These are phyloP conservation scores for Callocephalon fimbriatum DNA, from an alignment of 2,113 vertebrate genomes.

Conservation along the genomic window DNA sequence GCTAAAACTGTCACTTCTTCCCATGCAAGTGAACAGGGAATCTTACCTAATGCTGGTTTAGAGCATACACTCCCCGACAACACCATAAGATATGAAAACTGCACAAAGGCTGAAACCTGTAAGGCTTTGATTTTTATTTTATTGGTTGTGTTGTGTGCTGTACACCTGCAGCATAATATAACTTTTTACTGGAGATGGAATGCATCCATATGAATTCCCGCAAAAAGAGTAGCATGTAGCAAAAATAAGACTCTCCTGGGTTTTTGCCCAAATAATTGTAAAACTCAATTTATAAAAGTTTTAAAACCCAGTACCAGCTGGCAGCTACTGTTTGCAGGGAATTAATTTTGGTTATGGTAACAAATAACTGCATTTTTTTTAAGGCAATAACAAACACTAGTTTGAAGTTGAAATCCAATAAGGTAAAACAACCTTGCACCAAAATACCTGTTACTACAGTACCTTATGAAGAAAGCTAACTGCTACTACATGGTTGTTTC, in stretches of 20 bases:
- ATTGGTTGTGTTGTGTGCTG: not conserved
- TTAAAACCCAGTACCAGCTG: not conserved
- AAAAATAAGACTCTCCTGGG: not conserved
- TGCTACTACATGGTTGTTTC: not conserved
- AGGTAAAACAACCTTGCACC: not conserved
- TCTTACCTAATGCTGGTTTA: not conserved
- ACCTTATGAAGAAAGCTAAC: not conserved
- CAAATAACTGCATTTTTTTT: not conserved
- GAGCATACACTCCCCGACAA: not conserved
- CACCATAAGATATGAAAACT: not conserved
- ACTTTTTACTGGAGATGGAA: slow-evolving; percentile 1
- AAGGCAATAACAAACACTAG: not conserved
- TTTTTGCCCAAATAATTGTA: slow-evolving; percentile 10
- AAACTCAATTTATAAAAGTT: not conserved
- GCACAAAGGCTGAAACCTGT: not conserved
- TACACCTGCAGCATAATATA: not conserved
- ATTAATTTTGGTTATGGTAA: not conserved
- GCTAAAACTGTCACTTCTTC: not conserved
- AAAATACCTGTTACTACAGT: not conserved
- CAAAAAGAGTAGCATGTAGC: not conserved
- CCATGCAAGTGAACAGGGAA: accelerated
- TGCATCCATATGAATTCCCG: not conserved
- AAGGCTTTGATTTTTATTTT: not conserved
- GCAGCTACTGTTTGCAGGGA: slow-evolving; percentile 1
- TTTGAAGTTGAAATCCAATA: not conserved